phyloP scores from a whole-genome alignment of 2,797 vertebrate genomes.

The Danionella dracula region DNA sequence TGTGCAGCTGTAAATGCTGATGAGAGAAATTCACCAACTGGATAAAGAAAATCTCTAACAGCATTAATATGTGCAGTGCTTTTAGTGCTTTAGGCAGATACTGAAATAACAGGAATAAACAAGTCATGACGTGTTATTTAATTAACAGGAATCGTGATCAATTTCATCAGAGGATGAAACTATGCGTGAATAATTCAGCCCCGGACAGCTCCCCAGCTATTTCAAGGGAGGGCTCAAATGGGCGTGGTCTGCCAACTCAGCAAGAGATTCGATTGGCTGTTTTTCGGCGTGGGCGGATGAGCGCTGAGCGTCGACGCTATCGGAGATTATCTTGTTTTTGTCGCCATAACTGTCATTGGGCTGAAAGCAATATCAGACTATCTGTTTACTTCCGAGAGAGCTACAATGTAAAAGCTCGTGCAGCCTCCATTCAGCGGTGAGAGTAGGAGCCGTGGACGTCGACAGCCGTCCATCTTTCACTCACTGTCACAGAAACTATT shows the following conservation, averaged over 20 bases:
- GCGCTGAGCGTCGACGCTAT: constrained; percentile 31
- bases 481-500: not conserved
- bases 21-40: too few species aligned
- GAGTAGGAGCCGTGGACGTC: not conserved
- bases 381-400: not conserved
- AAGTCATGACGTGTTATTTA: too few species aligned
- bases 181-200: not conserved
- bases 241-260: not conserved
- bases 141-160: not conserved
- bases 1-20: too few species aligned
- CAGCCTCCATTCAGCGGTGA: too few species aligned
- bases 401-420: not conserved
- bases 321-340: constrained; percentile 70
- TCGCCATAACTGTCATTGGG: constrained; percentile 50
- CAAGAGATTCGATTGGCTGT: constrained; percentile 43
- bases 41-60: too few species aligned
- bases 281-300: constrained; percentile 50
- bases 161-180: not conserved
- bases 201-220: not conserved
- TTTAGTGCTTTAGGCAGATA: too few species aligned
- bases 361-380: not conserved
- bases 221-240: not conserved
- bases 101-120: too few species aligned
- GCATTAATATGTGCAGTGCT: too few species aligned
- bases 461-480: not conserved